Evolutionary conservation across 2,797 vertebrate genomes (phyloP).

Genomic region (Antrozous pallidus): DNA sequence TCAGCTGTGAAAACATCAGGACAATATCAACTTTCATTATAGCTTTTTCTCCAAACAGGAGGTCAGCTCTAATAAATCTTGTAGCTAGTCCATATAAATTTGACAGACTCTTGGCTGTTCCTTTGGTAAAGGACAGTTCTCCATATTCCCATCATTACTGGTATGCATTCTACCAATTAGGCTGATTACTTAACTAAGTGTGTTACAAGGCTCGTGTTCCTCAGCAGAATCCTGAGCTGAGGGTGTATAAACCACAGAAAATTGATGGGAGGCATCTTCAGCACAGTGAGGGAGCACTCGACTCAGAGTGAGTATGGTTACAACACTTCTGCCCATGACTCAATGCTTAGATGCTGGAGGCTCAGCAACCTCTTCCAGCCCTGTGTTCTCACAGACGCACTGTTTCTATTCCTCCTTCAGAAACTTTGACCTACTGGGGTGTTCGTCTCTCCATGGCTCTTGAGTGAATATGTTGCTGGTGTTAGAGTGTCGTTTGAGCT

Average conservation of each 20-base stretch:
- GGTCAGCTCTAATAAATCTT: not conserved
- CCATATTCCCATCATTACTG: not conserved
- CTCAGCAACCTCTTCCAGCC: not conserved
- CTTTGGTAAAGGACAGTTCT: not conserved
- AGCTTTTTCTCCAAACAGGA: not conserved
- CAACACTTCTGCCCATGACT: not conserved
- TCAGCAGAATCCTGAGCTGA: not conserved
- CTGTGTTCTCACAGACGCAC: accelerated
- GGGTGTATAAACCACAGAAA: not conserved
- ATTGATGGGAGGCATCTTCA: not conserved
- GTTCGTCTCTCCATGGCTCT: too few species aligned
- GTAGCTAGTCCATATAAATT: not conserved
- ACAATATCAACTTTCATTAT: not conserved
- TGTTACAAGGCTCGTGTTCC: not conserved
- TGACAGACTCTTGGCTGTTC: not conserved
- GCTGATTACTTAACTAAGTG: not conserved
- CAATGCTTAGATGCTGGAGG: not conserved
- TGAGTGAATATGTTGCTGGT: not conserved
- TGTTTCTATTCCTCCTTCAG: not conserved
- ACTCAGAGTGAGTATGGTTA: too few species aligned
- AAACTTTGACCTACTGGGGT: not conserved
- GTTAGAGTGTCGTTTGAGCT: not conserved
- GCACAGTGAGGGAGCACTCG: not conserved
- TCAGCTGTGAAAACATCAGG: not conserved
- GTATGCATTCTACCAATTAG: not conserved